A percentile compares a stretch with the other conserved stretches of the same genome.
These are phyloP conservation scores for Porites lutea DNA, from an alignment of 64 coral and sea anemone species.

Conservation along the genomic window DNA sequence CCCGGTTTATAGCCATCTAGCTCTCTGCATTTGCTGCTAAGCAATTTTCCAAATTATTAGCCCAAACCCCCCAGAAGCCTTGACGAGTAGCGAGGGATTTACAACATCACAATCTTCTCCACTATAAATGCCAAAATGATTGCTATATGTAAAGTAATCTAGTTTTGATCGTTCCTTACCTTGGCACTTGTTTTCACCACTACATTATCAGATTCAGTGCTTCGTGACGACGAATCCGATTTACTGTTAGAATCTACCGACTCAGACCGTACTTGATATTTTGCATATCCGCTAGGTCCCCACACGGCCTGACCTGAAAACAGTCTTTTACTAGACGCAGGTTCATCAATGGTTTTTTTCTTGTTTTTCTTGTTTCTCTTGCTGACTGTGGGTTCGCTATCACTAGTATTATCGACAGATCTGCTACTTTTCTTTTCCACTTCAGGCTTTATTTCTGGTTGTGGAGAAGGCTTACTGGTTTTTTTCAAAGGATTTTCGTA, in stretches of 20 bases:
- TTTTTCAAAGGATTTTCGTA: slow-evolving; percentile 36
- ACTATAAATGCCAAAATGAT: too few relatives aligned
- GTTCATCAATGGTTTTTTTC: background rate
- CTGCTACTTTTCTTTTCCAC: background rate
- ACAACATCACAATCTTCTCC: too few relatives aligned
- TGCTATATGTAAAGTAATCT: too few relatives aligned
- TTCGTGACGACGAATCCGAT: slow-evolving; percentile 69
- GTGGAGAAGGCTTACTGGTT: background rate
- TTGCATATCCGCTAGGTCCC: slow-evolving; percentile 69
- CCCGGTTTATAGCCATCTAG: too few relatives aligned
- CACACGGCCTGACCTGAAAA: slow-evolving; percentile 50
- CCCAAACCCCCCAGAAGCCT: too few relatives aligned
- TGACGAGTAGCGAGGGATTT: too few relatives aligned
- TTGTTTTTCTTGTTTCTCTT: background rate
- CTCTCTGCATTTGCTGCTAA: too few relatives aligned
- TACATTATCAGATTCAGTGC: slow-evolving; percentile 56
- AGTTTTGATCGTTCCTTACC: background rate
- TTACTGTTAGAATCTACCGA: slow-evolving; percentile 55
- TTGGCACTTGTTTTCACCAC: slow-evolving; percentile 16
- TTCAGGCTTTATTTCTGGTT: background rate
- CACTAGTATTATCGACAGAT: background rate
- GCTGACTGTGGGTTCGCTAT: background rate
- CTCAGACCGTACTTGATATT: slow-evolving; percentile 24
- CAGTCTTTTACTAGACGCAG: background rate
- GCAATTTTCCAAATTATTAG: too few relatives aligned